Evolutionary conservation across 1,140 invertebrate genomes (phyloP), one percentile per base, ranked within the genome.

Genomic region (Microplitis mediator): DNA sequence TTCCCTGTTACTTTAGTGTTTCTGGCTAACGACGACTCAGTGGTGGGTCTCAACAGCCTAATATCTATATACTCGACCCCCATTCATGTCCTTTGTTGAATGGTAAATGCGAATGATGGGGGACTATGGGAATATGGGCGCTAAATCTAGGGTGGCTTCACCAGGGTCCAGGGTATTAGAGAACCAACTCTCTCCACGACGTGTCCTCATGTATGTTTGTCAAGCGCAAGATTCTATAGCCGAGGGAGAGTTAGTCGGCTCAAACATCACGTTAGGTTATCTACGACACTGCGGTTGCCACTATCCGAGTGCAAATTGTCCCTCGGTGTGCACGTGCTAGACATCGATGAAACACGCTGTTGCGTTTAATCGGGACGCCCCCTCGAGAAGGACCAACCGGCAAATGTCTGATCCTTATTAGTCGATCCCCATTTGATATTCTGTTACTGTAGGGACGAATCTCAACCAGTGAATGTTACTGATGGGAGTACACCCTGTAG

Each of bases 341-440:
- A 54, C 64, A 54, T 54, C 45, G 31, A 66, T 52, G 64, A 13
- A 66, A 66, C 64, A 66, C 50, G 50, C 64, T 66, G 64, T 66
- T 66, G 64, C 64, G 50, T 66, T 66, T 66, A 36, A 56, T 35
- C 36, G 16, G 5, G 34, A 32, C 60, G 11, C 60, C 60, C 34
- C 34, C 23, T 31, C 34, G 11, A 35, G 34, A 36, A 13, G 31
- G 3, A 36, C 34, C 11, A 35, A 13, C 32, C 3, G 34, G 16
- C 11, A 35, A 62, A 35, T 62, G 32, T 5, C 32, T n/a, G 60
- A 58, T 16, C 56, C 56, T 58, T 58, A 58, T 58, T 58, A 58
- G 56, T 58, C 31, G 8, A 23, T 58, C 8, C 14, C 39, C 39
- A 45, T 45, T 45, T 45, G 39, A 45, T 45, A 45, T 45, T 45